A percentile compares a stretch with the other conserved stretches of the same genome.
Evolutionary conservation across 1,140 invertebrate species (phyloP).

Genomic region (Caenorhabditis latens): DNA sequence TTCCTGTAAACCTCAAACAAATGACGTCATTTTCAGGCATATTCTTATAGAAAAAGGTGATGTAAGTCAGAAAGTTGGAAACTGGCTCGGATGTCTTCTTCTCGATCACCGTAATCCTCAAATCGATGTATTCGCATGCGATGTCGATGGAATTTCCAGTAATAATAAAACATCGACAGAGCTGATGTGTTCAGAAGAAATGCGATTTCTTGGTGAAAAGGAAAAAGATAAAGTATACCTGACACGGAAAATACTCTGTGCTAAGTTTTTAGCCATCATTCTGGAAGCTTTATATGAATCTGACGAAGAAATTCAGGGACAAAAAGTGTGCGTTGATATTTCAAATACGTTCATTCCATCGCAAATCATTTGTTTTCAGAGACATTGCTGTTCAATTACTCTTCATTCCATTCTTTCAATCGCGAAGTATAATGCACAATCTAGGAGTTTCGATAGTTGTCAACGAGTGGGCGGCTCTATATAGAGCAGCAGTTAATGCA

Average conservation of each 20-base stretch:
- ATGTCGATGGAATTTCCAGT: slow-evolving; percentile 31
- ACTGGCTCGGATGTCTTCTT: slow-evolving; percentile 24
- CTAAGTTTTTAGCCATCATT: slow-evolving; percentile 58
- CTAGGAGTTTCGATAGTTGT: slow-evolving; percentile 56
- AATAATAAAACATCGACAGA: not conserved
- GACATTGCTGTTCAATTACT: slow-evolving; percentile 61
- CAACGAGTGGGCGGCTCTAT: slow-evolving; percentile 60
- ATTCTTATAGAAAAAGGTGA: slow-evolving; percentile 7
- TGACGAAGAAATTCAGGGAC: slow-evolving; percentile 27
- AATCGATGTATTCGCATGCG: slow-evolving; percentile 41
- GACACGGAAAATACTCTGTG: slow-evolving; percentile 57
- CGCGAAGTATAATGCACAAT: slow-evolving; percentile 46
- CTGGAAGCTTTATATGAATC: slow-evolving; percentile 56
- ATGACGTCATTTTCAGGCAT: not conserved
- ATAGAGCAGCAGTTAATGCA: not conserved
- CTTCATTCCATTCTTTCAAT: slow-evolving; percentile 54
- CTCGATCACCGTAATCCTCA: slow-evolving; percentile 31
- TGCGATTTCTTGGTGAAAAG: slow-evolving; percentile 39
- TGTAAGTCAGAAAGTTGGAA: slow-evolving; percentile 23
- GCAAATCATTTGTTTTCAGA: slow-evolving; percentile 19
- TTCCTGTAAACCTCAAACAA: not conserved
- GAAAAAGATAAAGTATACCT: slow-evolving; percentile 60
- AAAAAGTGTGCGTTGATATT: slow-evolving; percentile 37
- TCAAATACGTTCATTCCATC: not conserved
- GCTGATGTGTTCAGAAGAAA: slow-evolving; percentile 49